These are phyloP conservation scores for Rhinogobio ventralis DNA, from an alignment of 2,797 vertebrate genomes.

Conservation along the genomic window DNA sequence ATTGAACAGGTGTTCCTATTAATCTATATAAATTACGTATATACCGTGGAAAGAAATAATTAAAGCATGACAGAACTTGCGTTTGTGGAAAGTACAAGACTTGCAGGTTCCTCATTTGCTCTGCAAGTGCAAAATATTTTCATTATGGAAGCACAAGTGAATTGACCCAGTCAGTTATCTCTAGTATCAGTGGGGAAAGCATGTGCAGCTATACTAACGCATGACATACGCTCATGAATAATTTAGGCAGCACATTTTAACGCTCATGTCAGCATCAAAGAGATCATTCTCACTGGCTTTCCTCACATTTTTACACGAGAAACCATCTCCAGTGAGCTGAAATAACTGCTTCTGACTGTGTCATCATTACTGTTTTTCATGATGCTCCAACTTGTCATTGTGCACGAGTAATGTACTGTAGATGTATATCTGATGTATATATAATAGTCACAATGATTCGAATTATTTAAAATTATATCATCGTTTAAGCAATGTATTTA, in stretches of 20 bases:
- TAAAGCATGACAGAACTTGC: neutral
- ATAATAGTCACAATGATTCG: neutral
- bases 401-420: neutral
- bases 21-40: no score
- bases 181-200: slow-evolving; percentile 8
- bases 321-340: slow-evolving; percentile 1
- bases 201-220: slow-evolving; percentile 32
- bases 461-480: neutral
- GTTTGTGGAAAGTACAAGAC: neutral
- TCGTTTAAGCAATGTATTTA: neutral
- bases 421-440: neutral
- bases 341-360: slow-evolving; percentile 20
- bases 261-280: slow-evolving; percentile 41
- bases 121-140: neutral
- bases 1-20: no score
- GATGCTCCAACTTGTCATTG: neutral
- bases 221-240: slow-evolving; percentile 51
- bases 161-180: neutral
- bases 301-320: slow-evolving; percentile 10
- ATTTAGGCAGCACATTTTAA: slow-evolving; percentile 47
- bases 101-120: neutral
- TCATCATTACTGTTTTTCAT: slow-evolving; percentile 14
- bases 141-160: neutral
- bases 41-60: neutral
- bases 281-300: slow-evolving; percentile 12